Base-by-base conservation (phyloP, 1,140 invertebrate genomes). In the Cryptotermes secundus region DNA sequence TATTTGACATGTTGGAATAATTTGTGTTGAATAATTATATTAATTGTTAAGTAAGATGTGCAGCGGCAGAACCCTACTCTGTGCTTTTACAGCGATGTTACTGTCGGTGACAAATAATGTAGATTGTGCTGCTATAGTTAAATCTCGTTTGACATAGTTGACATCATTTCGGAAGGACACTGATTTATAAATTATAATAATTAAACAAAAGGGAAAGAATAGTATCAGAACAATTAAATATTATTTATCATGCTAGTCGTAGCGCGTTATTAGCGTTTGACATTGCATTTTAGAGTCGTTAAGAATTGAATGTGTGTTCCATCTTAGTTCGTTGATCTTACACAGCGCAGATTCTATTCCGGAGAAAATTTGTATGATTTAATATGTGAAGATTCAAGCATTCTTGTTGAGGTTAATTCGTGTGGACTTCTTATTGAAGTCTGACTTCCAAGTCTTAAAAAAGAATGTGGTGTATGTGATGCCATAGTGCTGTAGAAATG, bases 291-390 rank as follows among this genome's bases (percentile, higher is more conserved):
- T 26, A 31, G 9, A 7, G 7, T 72, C 59, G 59, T 31, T n/a
- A 72, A n/a, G 26, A 72, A 7, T 72, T n/a, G 4, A 14, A 72
- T 72, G 31, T n/a, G 59, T 26, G 26, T 6, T 72, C 59, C 59
- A 72, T 72, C 59, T 72, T 72, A 72, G 59, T 72, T 72, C 59
- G 59, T n/a, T 72, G 59, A 72, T n/a, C 59, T 72, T n/a, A 72
- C 59, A 72, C 26, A 59, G 53, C 53, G 26, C 53, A 22, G 53
- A 1, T 24, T 59, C 53, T 22, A 19, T 72, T n/a, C 26, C n/a
- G 7, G 59, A 72, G 59, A 26, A 72, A n/a, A 72, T 72, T n/a
- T 72, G 59, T 49, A 22, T n/a, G 59, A 72, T 72, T 72, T 72
- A 72, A 49, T 49, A 49, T 3, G 14, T 49, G 45, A 49, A 7